Base-by-base conservation (phyloP, 1,140 invertebrate genomes). In the Aradophagus sp. region DNA sequence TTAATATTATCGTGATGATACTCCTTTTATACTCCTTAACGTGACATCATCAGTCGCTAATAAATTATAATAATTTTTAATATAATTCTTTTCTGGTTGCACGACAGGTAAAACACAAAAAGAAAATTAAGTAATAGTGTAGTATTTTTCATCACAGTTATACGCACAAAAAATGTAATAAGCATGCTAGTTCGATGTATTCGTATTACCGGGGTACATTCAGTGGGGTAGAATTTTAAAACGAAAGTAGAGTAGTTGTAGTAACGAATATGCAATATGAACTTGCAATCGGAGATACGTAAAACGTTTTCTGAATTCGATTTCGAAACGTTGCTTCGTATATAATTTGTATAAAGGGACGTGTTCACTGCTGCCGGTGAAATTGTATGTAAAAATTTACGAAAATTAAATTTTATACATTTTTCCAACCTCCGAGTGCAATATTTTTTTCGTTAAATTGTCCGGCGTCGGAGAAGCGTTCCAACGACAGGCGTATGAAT, bases 101-200 rank as follows among this genome's bases (percentile, higher is more conserved):
- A 38, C 52, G 32, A 63, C 15, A 63, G 35, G 26, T 52, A 55
- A 59, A 63, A 4, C 8, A 6, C 32, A 47, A 19, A 16, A 45
- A 35, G 8, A 39, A 67, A 61, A 44, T n/a, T 41, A 56, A 65
- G 11, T 42, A n/a, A 47, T 73, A 55, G 48, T 16, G 65, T 73
- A 73, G 65, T 68, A 68, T 73, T 73, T 73, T 73, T 63, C 61
- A 73, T 69, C 50, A 73, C 55, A 65, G 71, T 73, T 73, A 61
- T 35, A 66, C 65, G 65, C 71, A 73, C 65, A 73, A 68, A n/a
- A n/a, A n/a, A 66, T 31, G 44, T 73, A 63, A 73, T 73, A 73
- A 69, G 12, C 53, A 61, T 69, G 58, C 58, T 73, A 68, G 65
- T 73, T 73, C 47, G 65, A 69, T 65, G 71, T 73, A 73, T 63